These are phyloP conservation scores for Protomyctophum bolini DNA, from an alignment of 2,113 vertebrate genomes.

Conservation along the genomic window DNA sequence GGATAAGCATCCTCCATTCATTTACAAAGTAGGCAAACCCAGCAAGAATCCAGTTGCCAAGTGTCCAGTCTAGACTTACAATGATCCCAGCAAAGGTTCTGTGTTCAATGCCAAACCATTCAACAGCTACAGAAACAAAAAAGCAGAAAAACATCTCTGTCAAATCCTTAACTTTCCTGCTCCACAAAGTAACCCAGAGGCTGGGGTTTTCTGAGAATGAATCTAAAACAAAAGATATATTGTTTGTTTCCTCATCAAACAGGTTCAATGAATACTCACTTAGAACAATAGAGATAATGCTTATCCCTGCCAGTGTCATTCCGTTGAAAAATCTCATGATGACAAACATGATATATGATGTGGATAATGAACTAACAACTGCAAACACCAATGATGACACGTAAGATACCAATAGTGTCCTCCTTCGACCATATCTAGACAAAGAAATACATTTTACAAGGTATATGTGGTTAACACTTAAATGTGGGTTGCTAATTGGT, in stretches of 20 bases:
- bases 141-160: background rate
- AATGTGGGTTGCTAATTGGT: background rate
- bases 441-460: background rate
- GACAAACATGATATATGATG: conserved; percentile 71
- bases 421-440: conserved; percentile 74
- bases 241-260: background rate
- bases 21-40: conserved; percentile 66
- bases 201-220: background rate
- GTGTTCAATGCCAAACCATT: conserved; percentile 75
- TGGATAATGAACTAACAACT: conserved; percentile 71
- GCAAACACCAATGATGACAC: conserved; percentile 67
- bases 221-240: background rate
- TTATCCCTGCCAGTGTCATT: conserved; percentile 73
- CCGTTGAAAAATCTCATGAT: conserved; percentile 78
- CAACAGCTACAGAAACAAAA: conserved; percentile 64
- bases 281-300: conserved; percentile 70
- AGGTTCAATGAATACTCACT: conserved; percentile 56
- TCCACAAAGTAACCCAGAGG: background rate
- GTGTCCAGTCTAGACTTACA: conserved; percentile 72
- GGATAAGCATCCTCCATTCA: conserved; percentile 75
- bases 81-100: conserved; percentile 74
- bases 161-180: background rate
- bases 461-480: too few species aligned
- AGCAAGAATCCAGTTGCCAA: conserved; percentile 70
- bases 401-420: conserved; percentile 73